phyloP scores from a whole-genome alignment of 2,888 invertebrate genomes.

The Conchocele bisecta region DNA sequence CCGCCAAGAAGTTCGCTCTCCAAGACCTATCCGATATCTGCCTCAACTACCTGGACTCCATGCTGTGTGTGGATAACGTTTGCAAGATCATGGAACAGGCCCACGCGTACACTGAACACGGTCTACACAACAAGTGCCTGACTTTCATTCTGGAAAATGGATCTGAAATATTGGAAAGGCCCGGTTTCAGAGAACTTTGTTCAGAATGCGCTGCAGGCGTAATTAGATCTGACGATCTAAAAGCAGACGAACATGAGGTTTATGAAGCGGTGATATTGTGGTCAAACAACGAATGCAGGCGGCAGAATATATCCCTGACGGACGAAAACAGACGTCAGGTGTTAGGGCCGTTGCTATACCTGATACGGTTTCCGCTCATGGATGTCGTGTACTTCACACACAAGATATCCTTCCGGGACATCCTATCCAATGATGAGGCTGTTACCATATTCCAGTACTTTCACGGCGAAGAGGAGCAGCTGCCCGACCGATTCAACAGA shows the following conservation, averaged over 20 bases:
- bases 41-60: slow-evolving; percentile 49
- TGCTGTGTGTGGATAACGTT: slow-evolving; percentile 55
- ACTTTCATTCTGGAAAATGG: slow-evolving; percentile 33
- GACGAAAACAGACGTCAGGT: slow-evolving; percentile 64
- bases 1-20: slow-evolving; percentile 52
- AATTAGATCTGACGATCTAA: slow-evolving; percentile 88
- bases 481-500: slow-evolving; percentile 43
- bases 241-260: slow-evolving; percentile 83
- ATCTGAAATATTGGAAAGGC: slow-evolving; percentile 75
- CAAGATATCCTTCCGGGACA: slow-evolving; percentile 50
- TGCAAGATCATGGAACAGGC: slow-evolving; percentile 63
- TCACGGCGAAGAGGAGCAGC: slow-evolving; percentile 44
- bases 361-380: slow-evolving; percentile 73
- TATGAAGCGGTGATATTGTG: slow-evolving; percentile 66
- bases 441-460: slow-evolving; percentile 55
- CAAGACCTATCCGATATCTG: slow-evolving; percentile 43
- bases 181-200: slow-evolving; percentile 86
- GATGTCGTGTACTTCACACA: slow-evolving; percentile 59
- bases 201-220: slow-evolving; percentile 86
- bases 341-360: slow-evolving; percentile 65
- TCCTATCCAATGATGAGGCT: slow-evolving; percentile 52
- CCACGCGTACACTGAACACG: slow-evolving; percentile 51
- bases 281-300: slow-evolving; percentile 69
- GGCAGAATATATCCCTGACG: slow-evolving; percentile 59
- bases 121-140: slow-evolving; percentile 54